These are phyloP conservation scores for Phylloscopus collybita DNA, from an alignment of 2,797 vertebrate genomes.

Conservation along the genomic window DNA sequence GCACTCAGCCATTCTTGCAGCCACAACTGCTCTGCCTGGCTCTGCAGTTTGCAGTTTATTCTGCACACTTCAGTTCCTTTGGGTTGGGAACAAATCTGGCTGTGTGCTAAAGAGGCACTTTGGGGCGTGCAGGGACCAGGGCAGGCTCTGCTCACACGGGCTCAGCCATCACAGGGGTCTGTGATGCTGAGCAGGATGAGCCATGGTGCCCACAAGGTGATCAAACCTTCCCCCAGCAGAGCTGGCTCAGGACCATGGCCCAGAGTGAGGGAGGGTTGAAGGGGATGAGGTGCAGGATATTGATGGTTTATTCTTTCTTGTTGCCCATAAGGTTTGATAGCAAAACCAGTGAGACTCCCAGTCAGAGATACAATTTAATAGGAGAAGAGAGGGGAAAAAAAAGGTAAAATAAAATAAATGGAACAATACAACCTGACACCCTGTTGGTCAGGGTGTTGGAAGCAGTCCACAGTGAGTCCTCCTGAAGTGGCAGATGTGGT, in stretches of 20 bases:
- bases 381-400: too few relatives aligned
- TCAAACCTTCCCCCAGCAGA: neutral
- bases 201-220: rapidly evolving
- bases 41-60: neutral
- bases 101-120: neutral
- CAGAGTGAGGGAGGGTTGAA: neutral
- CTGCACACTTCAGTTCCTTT: neutral
- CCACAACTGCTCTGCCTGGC: neutral
- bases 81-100: neutral
- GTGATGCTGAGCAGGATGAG: neutral
- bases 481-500: too few relatives aligned
- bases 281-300: neutral
- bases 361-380: too few relatives aligned
- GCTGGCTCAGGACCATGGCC: neutral
- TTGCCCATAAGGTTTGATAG: neutral
- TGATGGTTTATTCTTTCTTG: neutral
- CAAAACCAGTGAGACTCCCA: too few relatives aligned
- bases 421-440: too few relatives aligned
- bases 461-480: too few relatives aligned
- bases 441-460: too few relatives aligned
- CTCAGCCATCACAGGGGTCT: neutral
- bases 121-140: neutral
- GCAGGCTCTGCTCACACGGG: neutral
- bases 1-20: neutral
- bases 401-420: too few relatives aligned